phyloP scores from a whole-genome alignment of 2,797 vertebrate species.

The Acanthopagrus latus region DNA sequence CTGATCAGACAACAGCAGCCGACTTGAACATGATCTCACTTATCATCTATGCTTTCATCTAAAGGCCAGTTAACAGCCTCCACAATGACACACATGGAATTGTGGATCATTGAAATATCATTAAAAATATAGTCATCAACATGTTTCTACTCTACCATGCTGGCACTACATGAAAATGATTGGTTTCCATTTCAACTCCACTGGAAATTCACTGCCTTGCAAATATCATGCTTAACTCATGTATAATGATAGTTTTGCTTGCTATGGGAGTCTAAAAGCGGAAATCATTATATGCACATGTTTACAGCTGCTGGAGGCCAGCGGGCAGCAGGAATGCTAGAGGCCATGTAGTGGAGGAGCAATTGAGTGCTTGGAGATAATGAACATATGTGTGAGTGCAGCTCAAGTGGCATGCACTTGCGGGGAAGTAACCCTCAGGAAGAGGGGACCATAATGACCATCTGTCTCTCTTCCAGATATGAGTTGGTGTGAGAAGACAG shows the following conservation, averaged over 20 bases:
- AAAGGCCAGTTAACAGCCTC: background rate
- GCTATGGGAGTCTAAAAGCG: background rate
- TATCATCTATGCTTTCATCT: too few relatives aligned
- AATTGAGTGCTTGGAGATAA: conserved; percentile 61
- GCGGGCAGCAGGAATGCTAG: conserved; percentile 37
- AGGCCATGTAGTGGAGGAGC: conserved; percentile 54
- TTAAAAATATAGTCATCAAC: background rate
- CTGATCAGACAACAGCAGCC: background rate
- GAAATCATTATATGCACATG: conserved; percentile 19
- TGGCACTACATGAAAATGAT: background rate
- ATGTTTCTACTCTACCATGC: background rate
- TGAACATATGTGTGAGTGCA: conserved; percentile 73
- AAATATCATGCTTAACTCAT: background rate
- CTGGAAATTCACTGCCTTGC: background rate
- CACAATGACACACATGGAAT: background rate
- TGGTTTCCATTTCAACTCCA: background rate
- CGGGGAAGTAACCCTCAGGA: conserved; percentile 62
- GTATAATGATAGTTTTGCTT: background rate
- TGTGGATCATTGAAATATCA: background rate
- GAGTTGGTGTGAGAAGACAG: conserved; percentile 33
- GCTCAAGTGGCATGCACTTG: conserved; percentile 65
- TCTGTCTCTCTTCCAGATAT: conserved; percentile 65
- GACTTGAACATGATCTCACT: background rate
- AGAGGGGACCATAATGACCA: conserved; percentile 55
- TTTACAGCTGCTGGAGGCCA: conserved; percentile 45